A percentile compares a stretch with the other conserved stretches of the same genome.
Conservation (phyloP, 2,888 invertebrate genomes). For the Harpalus rufipes region DNA sequence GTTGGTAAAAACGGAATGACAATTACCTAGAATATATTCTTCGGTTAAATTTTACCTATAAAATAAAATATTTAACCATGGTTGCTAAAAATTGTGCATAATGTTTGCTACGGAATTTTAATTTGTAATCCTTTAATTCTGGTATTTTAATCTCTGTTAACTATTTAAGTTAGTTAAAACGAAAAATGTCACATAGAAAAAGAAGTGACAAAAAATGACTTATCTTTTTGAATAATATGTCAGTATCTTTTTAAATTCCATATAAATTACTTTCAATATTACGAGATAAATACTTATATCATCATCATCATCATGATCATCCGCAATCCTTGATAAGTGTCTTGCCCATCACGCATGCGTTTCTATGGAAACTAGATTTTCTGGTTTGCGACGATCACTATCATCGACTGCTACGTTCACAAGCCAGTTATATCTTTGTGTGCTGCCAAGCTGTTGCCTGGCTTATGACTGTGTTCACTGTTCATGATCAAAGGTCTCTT, state of each 20-base stretch:
- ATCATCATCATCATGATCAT: neutral
- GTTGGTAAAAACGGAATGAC: too few species aligned
- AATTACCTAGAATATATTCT: too few species aligned
- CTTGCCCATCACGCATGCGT: slow-evolving; percentile 47
- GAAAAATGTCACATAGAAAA: too few species aligned
- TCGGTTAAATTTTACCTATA: too few species aligned
- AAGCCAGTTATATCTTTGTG: slow-evolving; percentile 26
- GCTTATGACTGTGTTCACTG: slow-evolving; percentile 2
- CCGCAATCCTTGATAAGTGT: slow-evolving; percentile 13
- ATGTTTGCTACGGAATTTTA: too few species aligned
- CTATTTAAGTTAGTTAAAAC: too few species aligned
- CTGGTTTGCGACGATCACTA: slow-evolving; percentile 59
- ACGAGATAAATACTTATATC: neutral
- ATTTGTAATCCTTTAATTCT: too few species aligned
- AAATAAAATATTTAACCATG: too few species aligned
- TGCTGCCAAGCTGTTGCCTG: neutral
- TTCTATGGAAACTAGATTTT: slow-evolving; percentile 63
- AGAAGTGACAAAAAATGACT: too few species aligned
- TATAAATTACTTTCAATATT: neutral
- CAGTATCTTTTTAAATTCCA: neutral
- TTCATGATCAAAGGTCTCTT: slow-evolving; percentile 41
- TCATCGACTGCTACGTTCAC: slow-evolving; percentile 23
- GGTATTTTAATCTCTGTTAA: too few species aligned
- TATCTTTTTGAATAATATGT: too few species aligned
- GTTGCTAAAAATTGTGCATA: too few species aligned